Evolutionary conservation across 2,888 invertebrate genomes (phyloP).

Genomic region (Syrista parreyssii): DNA sequence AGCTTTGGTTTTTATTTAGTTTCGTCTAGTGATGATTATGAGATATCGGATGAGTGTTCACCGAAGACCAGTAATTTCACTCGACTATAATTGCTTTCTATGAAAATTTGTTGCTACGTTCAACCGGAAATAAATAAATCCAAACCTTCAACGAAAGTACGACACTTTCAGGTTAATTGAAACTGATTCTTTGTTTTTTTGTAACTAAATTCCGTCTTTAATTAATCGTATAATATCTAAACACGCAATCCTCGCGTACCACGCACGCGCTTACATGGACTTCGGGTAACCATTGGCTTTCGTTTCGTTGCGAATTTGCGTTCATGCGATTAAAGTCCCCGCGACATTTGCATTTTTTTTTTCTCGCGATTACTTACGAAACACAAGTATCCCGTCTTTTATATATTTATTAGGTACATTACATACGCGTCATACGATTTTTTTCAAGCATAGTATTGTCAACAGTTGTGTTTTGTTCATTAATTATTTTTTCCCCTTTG

Average conservation of each 20-base stretch:
- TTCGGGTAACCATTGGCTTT: not conserved
- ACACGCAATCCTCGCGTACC: constrained; percentile 53
- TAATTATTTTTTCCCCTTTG: constrained; percentile 42
- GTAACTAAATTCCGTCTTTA: not conserved
- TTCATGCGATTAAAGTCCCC: not conserved
- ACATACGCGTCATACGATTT: constrained; percentile 59
- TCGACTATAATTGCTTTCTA: constrained; percentile 36
- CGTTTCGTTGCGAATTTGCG: not conserved
- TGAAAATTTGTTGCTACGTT: constrained; percentile 9
- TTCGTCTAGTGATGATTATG: not conserved
- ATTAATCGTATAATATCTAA: constrained; percentile 24
- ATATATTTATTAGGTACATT: constrained; percentile 57
- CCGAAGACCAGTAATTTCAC: not conserved
- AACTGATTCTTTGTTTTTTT: not conserved
- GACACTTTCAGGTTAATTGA: not conserved
- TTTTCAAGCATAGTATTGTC: constrained; percentile 64
- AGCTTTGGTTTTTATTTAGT: not conserved
- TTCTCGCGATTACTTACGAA: constrained; percentile 47
- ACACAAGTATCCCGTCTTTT: constrained; percentile 52
- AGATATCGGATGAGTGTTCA: not conserved
- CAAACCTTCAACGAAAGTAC: not conserved
- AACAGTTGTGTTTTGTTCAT: constrained; percentile 51
- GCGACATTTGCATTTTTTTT: not conserved
- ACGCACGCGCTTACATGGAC: constrained; percentile 41
- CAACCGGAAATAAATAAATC: not conserved